Evolutionary conservation across 2,797 vertebrate genomes (phyloP).

Genomic region (Sciaenops ocellatus): DNA sequence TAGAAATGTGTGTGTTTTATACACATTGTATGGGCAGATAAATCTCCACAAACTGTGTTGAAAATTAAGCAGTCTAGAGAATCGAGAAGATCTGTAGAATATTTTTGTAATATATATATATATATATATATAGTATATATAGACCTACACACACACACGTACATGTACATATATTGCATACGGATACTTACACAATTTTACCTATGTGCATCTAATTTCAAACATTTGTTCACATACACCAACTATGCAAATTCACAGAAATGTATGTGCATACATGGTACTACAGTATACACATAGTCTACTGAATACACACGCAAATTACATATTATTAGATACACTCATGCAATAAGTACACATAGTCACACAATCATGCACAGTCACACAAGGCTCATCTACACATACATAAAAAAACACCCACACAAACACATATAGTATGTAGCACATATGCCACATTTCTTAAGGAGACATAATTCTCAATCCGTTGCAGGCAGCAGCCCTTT

Average conservation of each 20-base stretch:
- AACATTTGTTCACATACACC: neutral
- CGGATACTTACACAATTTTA: no score
- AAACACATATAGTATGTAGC: conserved; percentile 3
- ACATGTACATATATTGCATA: neutral
- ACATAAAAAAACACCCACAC: neutral
- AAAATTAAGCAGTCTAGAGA: no score
- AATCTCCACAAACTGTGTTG: no score
- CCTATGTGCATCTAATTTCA: neutral
- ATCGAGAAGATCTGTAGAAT: no score
- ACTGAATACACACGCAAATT: neutral
- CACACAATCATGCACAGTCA: neutral
- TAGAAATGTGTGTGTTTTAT: neutral
- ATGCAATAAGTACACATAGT: neutral
- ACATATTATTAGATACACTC: neutral
- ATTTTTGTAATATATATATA: no score
- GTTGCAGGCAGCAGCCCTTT: conserved; percentile 54
- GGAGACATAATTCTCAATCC: conserved; percentile 48
- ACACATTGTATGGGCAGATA: no score
- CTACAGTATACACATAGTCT: neutral
- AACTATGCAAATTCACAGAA: neutral
- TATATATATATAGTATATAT: no score
- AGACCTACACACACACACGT: no score
- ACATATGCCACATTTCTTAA: conserved; percentile 43
- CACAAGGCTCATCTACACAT: neutral
- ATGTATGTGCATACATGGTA: neutral